These are phyloP conservation scores for Pimpla rufipes DNA, from an alignment of 2,888 invertebrate genomes.

Conservation along the genomic window DNA sequence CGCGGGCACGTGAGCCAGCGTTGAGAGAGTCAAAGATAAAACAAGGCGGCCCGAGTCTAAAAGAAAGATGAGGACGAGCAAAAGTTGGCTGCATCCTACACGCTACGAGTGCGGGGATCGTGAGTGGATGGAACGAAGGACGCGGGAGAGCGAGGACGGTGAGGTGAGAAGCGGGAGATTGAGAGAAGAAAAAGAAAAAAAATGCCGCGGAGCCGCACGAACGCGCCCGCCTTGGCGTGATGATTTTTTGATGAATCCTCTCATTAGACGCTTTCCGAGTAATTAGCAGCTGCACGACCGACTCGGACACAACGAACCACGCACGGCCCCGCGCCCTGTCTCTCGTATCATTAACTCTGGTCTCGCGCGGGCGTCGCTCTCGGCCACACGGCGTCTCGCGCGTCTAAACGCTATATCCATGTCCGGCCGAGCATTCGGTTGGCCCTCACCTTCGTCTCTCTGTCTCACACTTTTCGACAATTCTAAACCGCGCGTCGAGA, in stretches of 20 bases:
- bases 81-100: constrained; percentile 32
- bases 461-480: constrained; percentile 6
- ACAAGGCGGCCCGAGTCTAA: not conserved
- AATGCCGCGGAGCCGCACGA: constrained; percentile 14
- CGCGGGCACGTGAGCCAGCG: constrained; percentile 36
- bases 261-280: constrained; percentile 76
- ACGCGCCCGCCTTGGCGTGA: constrained; percentile 68
- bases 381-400: constrained; percentile 71
- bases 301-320: constrained; percentile 10
- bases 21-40: constrained; percentile 14
- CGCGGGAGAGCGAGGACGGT: constrained; percentile 13
- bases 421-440: constrained; percentile 54
- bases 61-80: constrained; percentile 8
- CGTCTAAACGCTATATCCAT: constrained; percentile 77
- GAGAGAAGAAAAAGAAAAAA: not conserved
- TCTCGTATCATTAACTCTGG: constrained; percentile 78
- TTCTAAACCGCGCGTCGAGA: constrained; percentile 20
- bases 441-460: not conserved
- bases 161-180: constrained; percentile 15
- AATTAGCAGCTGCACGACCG: constrained; percentile 72
- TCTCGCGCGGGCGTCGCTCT: constrained; percentile 62
- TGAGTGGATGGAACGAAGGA: too few species aligned
- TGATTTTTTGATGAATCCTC: constrained; percentile 81
- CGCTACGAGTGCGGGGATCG: constrained; percentile 11
- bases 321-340: constrained; percentile 52